Evolutionary conservation across 2,888 invertebrate species (phyloP).

Genomic region (Tipula unca): DNA sequence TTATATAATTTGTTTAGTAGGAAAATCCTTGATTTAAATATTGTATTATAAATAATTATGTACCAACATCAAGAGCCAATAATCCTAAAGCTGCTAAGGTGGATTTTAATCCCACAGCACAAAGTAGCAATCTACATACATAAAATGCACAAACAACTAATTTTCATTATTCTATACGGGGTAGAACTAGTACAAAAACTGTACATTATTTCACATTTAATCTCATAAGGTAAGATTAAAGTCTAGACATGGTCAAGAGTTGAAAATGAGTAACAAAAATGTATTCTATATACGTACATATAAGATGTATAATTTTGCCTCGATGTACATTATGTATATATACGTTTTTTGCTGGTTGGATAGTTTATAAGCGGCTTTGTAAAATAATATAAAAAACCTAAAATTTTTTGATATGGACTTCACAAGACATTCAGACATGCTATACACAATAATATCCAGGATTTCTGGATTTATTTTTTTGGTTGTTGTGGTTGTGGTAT

Average conservation of each 20-base stretch:
- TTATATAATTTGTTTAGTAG: no score
- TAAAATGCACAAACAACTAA: not conserved
- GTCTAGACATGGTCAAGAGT: conserved; percentile 8
- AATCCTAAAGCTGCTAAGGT: not conserved
- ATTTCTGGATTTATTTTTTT: not conserved
- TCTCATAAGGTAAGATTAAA: not conserved
- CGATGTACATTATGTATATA: not conserved
- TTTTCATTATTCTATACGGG: not conserved
- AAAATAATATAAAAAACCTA: not conserved
- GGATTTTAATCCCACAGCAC: not conserved
- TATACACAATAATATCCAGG: not conserved
- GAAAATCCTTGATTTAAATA: no score
- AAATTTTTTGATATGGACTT: not conserved
- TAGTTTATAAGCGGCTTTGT: not conserved
- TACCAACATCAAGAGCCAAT: not conserved
- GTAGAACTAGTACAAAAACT: not conserved
- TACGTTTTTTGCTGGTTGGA: not conserved
- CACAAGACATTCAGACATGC: not conserved
- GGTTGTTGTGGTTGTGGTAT: not conserved
- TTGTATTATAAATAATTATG: no score
- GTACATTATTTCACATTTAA: not conserved
- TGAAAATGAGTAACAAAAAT: not conserved
- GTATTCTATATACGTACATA: not conserved
- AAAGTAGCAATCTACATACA: not conserved
- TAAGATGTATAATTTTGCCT: not conserved